Conservation (phyloP, 2,113 vertebrate species). For the Chascanopsetta lugubris region DNA sequence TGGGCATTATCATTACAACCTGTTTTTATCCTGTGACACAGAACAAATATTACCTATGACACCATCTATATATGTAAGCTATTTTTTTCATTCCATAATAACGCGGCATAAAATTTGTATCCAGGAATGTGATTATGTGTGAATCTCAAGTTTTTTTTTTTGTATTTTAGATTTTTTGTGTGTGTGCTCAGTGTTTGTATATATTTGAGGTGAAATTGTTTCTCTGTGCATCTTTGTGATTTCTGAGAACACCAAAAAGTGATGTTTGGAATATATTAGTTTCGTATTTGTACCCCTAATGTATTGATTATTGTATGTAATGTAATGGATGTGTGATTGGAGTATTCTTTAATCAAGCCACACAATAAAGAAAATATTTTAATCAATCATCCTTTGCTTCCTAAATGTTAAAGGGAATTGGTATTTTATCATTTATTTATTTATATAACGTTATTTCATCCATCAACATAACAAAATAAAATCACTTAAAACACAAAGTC, state of each 20-base stretch:
- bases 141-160: slow-evolving; percentile 53
- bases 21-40: slow-evolving; percentile 32
- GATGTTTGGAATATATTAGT: slow-evolving; percentile 34
- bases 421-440: no score
- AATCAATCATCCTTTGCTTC: neutral
- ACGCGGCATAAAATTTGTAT: slow-evolving; percentile 65
- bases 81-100: slow-evolving; percentile 40
- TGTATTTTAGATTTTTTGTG: slow-evolving; percentile 43
- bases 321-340: slow-evolving; percentile 21
- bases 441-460: no score
- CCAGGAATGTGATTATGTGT: slow-evolving; percentile 81
- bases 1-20: slow-evolving; percentile 23
- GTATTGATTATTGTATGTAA: slow-evolving; percentile 32
- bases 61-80: slow-evolving; percentile 48
- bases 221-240: slow-evolving; percentile 31
- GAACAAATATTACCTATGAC: slow-evolving; percentile 39
- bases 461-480: no score
- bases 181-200: slow-evolving; percentile 46
- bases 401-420: no score
- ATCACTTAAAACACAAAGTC: no score
- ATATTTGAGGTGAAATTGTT: slow-evolving; percentile 50
- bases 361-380: slow-evolving; percentile 21
- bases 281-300: slow-evolving; percentile 29
- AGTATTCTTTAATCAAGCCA: slow-evolving; percentile 12
- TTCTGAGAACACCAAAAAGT: slow-evolving; percentile 37